These are phyloP conservation scores for Leptinotarsa undecemlineata DNA, from an alignment of 1,140 invertebrate species.

Conservation along the genomic window DNA sequence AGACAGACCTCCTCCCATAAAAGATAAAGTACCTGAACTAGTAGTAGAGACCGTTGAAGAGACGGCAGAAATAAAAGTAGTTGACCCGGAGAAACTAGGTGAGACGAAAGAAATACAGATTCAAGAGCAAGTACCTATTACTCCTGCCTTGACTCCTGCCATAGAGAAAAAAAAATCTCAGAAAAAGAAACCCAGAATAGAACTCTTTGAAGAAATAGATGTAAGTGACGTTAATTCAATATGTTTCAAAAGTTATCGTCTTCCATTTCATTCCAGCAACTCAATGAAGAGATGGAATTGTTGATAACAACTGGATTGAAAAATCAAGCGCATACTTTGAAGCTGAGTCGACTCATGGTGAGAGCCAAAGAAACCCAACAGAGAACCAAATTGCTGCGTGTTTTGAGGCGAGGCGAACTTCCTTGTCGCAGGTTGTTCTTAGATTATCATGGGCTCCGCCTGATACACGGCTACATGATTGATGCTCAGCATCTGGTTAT, in stretches of 20 bases:
- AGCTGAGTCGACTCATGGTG: conserved; percentile 88
- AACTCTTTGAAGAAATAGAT: conserved; percentile 69
- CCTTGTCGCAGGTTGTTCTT: conserved; percentile 86
- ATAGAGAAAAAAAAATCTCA: conserved; percentile 33
- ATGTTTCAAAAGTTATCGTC: neutral
- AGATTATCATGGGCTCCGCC: conserved; percentile 89
- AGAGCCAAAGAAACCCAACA: conserved; percentile 80
- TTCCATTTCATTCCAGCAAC: conserved; percentile 57
- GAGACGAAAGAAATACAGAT: conserved; percentile 27
- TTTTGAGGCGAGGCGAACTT: conserved; percentile 74
- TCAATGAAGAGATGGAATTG: conserved; percentile 79
- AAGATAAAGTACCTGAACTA: conserved; percentile 55
- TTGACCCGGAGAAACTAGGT: conserved; percentile 45
- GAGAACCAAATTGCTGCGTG: conserved; percentile 69
- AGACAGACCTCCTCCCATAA: conserved; percentile 49
- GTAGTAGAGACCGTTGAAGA: conserved; percentile 31
- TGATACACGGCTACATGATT: conserved; percentile 91
- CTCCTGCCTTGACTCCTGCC: conserved; percentile 14
- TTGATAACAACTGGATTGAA: conserved; percentile 75
- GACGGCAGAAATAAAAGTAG: conserved; percentile 52
- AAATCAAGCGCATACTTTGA: conserved; percentile 86
- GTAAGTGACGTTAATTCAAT: conserved; percentile 55
- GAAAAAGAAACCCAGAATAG: conserved; percentile 55
- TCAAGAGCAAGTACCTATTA: neutral
- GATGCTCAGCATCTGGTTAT: conserved; percentile 48